A percentile compares a stretch with the other conserved stretches of the same genome.
Evolutionary conservation across 1,140 invertebrate species (phyloP).

Genomic region (Palaemon carinicauda): DNA sequence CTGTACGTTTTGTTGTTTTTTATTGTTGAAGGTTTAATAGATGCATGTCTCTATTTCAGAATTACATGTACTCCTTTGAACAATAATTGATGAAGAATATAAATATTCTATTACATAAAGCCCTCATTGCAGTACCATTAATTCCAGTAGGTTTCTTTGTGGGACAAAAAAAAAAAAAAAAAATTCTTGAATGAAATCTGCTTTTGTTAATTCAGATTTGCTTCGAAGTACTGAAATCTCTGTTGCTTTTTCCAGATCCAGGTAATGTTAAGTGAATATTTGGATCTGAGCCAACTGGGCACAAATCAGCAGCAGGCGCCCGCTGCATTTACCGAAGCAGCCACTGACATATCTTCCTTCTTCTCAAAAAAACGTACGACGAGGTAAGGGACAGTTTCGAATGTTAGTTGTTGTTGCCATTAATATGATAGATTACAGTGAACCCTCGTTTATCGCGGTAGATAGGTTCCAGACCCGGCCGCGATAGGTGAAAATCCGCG

Average conservation of each 20-base stretch:
- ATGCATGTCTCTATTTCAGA: neutral
- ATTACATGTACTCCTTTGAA: no score
- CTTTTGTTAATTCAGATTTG: no score
- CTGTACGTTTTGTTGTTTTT: slow-evolving; percentile 65
- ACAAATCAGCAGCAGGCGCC: slow-evolving; percentile 71
- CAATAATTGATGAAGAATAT: no score
- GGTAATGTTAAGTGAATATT: slow-evolving; percentile 78
- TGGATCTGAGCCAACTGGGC: slow-evolving; percentile 79
- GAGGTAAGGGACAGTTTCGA: slow-evolving; percentile 66
- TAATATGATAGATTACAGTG: no score
- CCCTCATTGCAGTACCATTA: no score
- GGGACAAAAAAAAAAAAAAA: no score
- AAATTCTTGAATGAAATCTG: no score
- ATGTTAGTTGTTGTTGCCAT: no score
- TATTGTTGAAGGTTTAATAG: neutral
- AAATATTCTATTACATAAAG: neutral
- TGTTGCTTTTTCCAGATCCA: slow-evolving; percentile 72
- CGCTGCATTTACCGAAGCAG: slow-evolving; percentile 69
- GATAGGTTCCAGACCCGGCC: no score
- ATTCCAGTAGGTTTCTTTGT: no score
- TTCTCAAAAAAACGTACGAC: slow-evolving; percentile 74
- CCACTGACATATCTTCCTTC: slow-evolving; percentile 73
- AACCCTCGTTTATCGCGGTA: no score
- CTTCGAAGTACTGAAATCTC: neutral
- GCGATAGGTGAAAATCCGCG: no score